Percentiles rank a stretch among this genome's conserved stretches.
Evolutionary conservation across 2,888 invertebrate genomes (phyloP).

Genomic region (Acheta domesticus): DNA sequence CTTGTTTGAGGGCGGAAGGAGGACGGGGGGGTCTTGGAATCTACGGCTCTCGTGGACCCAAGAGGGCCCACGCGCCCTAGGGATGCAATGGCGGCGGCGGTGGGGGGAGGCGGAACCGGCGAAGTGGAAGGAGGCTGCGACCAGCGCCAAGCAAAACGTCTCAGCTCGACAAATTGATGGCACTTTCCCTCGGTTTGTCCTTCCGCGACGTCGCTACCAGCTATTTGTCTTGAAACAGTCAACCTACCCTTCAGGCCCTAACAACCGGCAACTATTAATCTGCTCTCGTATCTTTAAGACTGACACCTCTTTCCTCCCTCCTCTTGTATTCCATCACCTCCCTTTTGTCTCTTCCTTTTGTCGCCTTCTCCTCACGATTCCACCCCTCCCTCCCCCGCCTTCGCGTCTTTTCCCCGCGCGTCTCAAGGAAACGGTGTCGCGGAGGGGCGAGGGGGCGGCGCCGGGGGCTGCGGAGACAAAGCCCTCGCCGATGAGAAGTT

Average conservation of each 20-base stretch:
- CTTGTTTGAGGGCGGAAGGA: too few relatives aligned
- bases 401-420: neutral
- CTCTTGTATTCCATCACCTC: neutral
- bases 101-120: neutral
- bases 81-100: slow-evolving; percentile 20
- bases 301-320: slow-evolving; percentile 26
- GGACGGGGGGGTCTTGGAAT: neutral
- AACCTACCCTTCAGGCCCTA: slow-evolving; percentile 18
- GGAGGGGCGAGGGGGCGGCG: neutral
- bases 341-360: neutral
- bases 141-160: slow-evolving; percentile 18
- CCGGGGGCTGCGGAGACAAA: neutral
- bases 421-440: neutral
- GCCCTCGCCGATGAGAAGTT: neutral
- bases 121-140: neutral
- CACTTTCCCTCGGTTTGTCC: slow-evolving; percentile 18
- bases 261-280: slow-evolving; percentile 26
- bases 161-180: slow-evolving; percentile 18
- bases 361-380: neutral
- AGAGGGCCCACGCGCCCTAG: neutral
- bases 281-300: slow-evolving; percentile 23
- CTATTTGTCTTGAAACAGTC: slow-evolving; percentile 18
- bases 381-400: too few relatives aligned
- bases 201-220: slow-evolving; percentile 7
- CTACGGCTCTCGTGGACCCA: too few relatives aligned